phyloP scores from a whole-genome alignment of 2,113 vertebrate genomes.

The Gavialis gangeticus region DNA sequence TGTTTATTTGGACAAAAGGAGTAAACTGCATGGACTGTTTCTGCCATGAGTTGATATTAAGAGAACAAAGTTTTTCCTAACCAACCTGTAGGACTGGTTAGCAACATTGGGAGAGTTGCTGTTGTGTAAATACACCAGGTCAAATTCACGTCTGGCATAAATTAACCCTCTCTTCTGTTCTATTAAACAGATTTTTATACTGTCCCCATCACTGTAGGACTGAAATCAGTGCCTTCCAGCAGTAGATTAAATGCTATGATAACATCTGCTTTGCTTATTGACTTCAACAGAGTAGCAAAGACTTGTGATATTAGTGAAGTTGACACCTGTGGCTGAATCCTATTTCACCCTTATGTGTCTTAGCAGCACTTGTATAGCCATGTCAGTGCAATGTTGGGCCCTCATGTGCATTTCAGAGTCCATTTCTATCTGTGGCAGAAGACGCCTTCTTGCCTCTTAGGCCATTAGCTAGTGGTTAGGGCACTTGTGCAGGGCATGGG shows the following conservation, averaged over 20 bases:
- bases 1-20: slow-evolving; percentile 6
- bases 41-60: background rate
- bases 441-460: too few species aligned
- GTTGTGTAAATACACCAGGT: background rate
- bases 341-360: too few species aligned
- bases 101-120: accelerated
- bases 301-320: accelerated
- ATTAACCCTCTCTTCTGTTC: background rate
- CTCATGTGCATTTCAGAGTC: too few species aligned
- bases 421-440: too few species aligned
- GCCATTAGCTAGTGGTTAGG: too few species aligned
- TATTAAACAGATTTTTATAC: background rate
- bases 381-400: too few species aligned
- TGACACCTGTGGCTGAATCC: background rate
- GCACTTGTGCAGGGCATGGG: too few species aligned
- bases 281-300: background rate
- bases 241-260: background rate
- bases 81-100: background rate
- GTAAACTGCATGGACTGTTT: background rate
- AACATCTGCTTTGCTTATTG: background rate
- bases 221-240: too few species aligned
- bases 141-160: background rate
- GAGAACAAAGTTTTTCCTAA: background rate
- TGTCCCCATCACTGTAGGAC: background rate
- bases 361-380: too few species aligned